phyloP scores from a whole-genome alignment of 2,888 invertebrate genomes.

The Tiphia femorata region DNA sequence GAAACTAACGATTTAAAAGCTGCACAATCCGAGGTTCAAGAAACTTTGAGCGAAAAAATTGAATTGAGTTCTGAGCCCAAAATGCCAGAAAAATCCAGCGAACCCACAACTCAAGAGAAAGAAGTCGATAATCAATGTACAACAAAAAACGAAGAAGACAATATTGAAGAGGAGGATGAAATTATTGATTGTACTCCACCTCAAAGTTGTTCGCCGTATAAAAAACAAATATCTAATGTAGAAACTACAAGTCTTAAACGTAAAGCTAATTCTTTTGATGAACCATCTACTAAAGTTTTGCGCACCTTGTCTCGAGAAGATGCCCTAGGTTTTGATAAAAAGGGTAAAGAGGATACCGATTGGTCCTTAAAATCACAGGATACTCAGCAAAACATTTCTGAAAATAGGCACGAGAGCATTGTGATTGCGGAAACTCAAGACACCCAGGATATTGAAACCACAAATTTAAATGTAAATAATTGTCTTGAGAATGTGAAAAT shows the following conservation, averaged over 20 bases:
- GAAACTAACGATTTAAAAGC: neutral
- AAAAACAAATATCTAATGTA: conserved; percentile 7
- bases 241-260: conserved; percentile 28
- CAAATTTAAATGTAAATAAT: neutral
- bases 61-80: no score
- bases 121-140: neutral
- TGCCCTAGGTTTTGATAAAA: neutral
- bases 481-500: neutral
- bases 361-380: conserved; percentile 21
- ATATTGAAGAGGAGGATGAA: conserved; percentile 37
- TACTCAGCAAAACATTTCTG: conserved; percentile 9
- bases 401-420: conserved; percentile 13
- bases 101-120: neutral
- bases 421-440: conserved; percentile 47
- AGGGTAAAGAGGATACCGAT: conserved; percentile 15
- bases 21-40: neutral
- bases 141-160: conserved; percentile 6
- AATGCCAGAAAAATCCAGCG: no score
- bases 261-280: conserved; percentile 33
- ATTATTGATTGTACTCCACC: conserved; percentile 46
- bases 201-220: conserved; percentile 21
- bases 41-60: neutral
- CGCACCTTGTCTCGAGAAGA: conserved; percentile 23
- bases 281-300: conserved; percentile 31
- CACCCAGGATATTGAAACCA: neutral